Evolutionary conservation across 1,140 invertebrate species (phyloP).

Genomic region (Nautilus pompilius): DNA sequence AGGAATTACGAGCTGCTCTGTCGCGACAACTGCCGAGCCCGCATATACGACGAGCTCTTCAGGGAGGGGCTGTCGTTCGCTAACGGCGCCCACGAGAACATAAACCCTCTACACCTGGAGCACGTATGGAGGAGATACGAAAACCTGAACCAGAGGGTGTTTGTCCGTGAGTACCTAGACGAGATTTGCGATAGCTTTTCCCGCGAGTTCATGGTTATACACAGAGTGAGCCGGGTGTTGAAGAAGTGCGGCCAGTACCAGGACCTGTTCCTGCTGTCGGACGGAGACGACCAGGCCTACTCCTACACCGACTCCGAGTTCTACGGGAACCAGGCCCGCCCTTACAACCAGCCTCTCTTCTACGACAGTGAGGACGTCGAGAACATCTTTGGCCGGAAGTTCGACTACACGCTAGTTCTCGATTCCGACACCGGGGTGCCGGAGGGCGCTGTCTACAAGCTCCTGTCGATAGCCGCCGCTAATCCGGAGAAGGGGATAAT

Average conservation of each 20-base stretch:
- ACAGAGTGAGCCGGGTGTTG: slow-evolving; percentile 40
- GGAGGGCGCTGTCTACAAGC: slow-evolving; percentile 26
- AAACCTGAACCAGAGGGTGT: slow-evolving; percentile 24
- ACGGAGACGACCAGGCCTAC: slow-evolving; percentile 37
- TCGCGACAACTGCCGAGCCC: slow-evolving; percentile 29
- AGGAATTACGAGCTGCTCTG: slow-evolving; percentile 37
- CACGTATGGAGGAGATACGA: slow-evolving; percentile 38
- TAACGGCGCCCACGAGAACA: slow-evolving; percentile 18
- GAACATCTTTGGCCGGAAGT: slow-evolving; percentile 35
- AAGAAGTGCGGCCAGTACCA: slow-evolving; percentile 50
- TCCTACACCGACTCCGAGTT: slow-evolving; percentile 34
- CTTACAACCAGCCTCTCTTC: slow-evolving; percentile 34
- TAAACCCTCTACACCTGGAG: slow-evolving; percentile 25
- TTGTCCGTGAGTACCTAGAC: slow-evolving; percentile 37
- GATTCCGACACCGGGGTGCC: slow-evolving; percentile 43
- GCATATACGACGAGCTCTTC: slow-evolving; percentile 39
- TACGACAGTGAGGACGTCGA: slow-evolving; percentile 34
- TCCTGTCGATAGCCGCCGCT: slow-evolving; percentile 41
- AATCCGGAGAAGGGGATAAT: slow-evolving; percentile 45
- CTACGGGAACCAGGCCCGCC: slow-evolving; percentile 34
- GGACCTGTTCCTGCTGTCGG: slow-evolving; percentile 44
- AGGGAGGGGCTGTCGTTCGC: slow-evolving; percentile 35
- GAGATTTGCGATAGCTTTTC: slow-evolving; percentile 39
- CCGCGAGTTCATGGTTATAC: slow-evolving; percentile 46
- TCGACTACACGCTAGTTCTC: slow-evolving; percentile 47